Percentiles rank a stretch among this genome's conserved stretches.
These are phyloP conservation scores for Scotopteryx bipunctaria DNA, from an alignment of 2,888 invertebrate species.

Conservation along the genomic window DNA sequence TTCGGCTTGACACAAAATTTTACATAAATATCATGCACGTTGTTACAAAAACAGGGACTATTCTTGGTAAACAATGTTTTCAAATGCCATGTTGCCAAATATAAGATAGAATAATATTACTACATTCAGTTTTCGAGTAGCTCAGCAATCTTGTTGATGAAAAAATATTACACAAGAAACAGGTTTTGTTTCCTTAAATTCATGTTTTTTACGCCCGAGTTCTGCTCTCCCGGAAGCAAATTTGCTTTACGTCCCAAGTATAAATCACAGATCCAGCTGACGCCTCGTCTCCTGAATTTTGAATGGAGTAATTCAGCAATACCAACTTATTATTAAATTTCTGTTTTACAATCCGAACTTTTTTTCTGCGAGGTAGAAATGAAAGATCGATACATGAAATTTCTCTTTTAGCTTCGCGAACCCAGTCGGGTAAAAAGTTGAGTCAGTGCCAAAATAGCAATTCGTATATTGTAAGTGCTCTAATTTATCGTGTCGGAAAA, in stretches of 20 bases:
- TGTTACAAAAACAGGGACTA: no score
- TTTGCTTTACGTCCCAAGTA: constrained; percentile 58
- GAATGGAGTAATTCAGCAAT: constrained; percentile 56
- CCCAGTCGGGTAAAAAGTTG: no score
- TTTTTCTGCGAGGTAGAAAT: no score
- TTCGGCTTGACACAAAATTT: background rate
- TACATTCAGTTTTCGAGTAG: constrained; percentile 13
- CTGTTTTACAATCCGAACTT: constrained; percentile 20
- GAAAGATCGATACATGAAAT: no score
- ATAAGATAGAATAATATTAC: constrained; percentile 14
- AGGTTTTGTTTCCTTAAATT: constrained; percentile 30
- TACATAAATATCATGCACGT: background rate
- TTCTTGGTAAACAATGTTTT: background rate
- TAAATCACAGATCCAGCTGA: constrained; percentile 71
- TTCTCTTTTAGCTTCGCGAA: no score
- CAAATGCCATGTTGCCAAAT: background rate
- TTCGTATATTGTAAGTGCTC: constrained; percentile 36
- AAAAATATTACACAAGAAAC: constrained; percentile 22
- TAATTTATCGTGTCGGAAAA: constrained; percentile 38
- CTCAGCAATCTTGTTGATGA: constrained; percentile 25
- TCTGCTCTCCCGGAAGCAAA: constrained; percentile 42
- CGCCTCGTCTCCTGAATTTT: constrained; percentile 68
- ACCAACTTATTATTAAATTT: constrained; percentile 48
- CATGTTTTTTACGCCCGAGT: constrained; percentile 32
- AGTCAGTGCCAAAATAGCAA: constrained; percentile 48